Base-by-base conservation (phyloP, 2,113 vertebrate genomes). In the Coryphaenoides rupestris region DNA sequence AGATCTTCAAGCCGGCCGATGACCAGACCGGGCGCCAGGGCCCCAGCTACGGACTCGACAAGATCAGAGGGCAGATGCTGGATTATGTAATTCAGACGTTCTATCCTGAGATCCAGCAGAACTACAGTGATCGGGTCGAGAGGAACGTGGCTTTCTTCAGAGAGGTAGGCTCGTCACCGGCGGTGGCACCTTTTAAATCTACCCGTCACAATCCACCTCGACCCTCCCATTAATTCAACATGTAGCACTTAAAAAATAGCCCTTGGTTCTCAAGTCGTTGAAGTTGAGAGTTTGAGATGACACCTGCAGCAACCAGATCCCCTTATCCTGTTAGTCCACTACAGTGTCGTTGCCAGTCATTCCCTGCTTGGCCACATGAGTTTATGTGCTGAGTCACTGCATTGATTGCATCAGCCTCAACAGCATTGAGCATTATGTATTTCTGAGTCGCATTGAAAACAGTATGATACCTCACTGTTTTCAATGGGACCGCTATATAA, bases 81-180 rank as follows among this genome's bases (percentile, higher is more conserved):
- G 91, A 98, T 88, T 99, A 98, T 3, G 94, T 96, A 58, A 94
- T 99, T 12, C 62, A 91, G 79, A 92, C 88, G 21, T 99, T 99
- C 81, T 99, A 96, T 79, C 95, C 96, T 0, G 95, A 98, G 66
- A 93, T 97, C 79, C 92, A 95, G 65, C 82, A 92, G 33, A 76
- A 87, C 22, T 70, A 95, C 49, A 26, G 84, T 0, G 87, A 93
- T 83, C 77, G 57, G 1, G 21, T 89, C 60, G 91, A 92, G 75
- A 93, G 95, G 71, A 98, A 98, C 1, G 90, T 91, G 1, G 92
- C 92, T 56, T 99, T 98, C 83, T 98, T 96, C 85, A 92, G 82
- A 83, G 96, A 99, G 93, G 96, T 99, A 65, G 78, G 60, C 33
- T 40, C 33, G 2, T 12, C 33, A 40, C 33, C 13, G 33, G 33